A percentile compares a stretch with the other conserved stretches of the same genome.
Conservation (phyloP, 2,888 invertebrate species). For the Tetragnatha montana region DNA sequence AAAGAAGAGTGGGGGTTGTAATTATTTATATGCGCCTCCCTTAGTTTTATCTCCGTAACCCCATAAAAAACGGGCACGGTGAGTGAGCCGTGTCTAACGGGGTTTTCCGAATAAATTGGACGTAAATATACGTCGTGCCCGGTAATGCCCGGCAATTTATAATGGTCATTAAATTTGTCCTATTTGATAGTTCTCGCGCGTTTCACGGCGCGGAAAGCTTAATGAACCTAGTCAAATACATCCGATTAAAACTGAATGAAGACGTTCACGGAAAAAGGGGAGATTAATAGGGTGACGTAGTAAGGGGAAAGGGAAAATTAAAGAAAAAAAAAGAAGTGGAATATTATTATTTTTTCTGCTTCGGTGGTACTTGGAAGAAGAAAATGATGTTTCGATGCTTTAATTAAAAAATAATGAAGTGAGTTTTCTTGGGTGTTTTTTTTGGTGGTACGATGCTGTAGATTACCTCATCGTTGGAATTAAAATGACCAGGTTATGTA, state of each 20-base stretch:
- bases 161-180: conserved; percentile 62
- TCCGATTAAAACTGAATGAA: conserved; percentile 43
- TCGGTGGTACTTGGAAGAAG: background rate
- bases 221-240: conserved; percentile 46
- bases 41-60: conserved; percentile 8
- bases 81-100: conserved; percentile 47
- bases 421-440: background rate
- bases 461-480: background rate
- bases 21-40: conserved; percentile 25
- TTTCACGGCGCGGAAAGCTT: conserved; percentile 28
- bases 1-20: background rate
- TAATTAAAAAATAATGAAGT: conserved; percentile 57
- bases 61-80: conserved; percentile 20
- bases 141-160: conserved; percentile 42
- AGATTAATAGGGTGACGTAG: conserved; percentile 2
- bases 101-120: conserved; percentile 42
- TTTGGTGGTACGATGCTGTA: background rate
- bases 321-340: conserved; percentile 21
- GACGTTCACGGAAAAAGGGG: conserved; percentile 16
- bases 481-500: background rate
- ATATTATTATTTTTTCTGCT: conserved; percentile 33
- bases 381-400: conserved; percentile 32
- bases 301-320: background rate
- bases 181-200: conserved; percentile 13
- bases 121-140: conserved; percentile 31